These are phyloP conservation scores for Corythoichthys haematopterus DNA, from an alignment of 2,113 vertebrate genomes.

Conservation along the genomic window DNA sequence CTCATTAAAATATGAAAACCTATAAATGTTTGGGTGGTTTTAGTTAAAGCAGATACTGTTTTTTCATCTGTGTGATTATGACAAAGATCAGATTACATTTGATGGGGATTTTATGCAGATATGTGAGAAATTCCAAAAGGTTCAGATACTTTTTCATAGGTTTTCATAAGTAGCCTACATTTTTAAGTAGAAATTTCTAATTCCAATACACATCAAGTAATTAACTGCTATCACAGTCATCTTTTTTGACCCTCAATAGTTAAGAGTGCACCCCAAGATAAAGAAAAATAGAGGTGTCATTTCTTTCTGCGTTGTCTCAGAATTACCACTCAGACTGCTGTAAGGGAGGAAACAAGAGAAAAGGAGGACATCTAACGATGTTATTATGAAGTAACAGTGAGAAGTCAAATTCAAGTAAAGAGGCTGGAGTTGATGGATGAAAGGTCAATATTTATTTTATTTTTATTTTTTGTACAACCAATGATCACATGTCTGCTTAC, in stretches of 20 bases:
- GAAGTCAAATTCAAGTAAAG: not conserved
- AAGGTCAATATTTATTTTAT: not conserved
- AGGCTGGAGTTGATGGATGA: not conserved
- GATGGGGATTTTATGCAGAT: no score
- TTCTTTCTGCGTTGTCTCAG: not conserved
- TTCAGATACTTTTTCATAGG: no score
- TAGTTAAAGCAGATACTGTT: no score
- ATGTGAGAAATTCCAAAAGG: no score
- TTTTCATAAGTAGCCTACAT: no score
- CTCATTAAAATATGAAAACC: no score
- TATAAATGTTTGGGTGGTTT: no score
- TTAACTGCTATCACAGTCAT: slow-evolving; percentile 1
- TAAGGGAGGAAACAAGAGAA: not conserved
- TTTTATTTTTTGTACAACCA: not conserved
- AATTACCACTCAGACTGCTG: not conserved
- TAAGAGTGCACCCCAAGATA: not conserved
- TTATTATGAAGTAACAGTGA: not conserved
- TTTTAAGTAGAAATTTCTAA: not conserved
- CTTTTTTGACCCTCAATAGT: not conserved
- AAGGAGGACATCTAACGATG: not conserved
- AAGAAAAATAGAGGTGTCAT: not conserved
- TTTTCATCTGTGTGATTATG: no score
- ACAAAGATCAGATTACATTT: no score
- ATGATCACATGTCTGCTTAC: not conserved
- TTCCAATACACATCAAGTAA: slow-evolving; percentile 17